Percentiles rank a stretch among this genome's conserved stretches.
Conservation (phyloP, 2,113 vertebrate species). For the Oostethus manadensis region DNA sequence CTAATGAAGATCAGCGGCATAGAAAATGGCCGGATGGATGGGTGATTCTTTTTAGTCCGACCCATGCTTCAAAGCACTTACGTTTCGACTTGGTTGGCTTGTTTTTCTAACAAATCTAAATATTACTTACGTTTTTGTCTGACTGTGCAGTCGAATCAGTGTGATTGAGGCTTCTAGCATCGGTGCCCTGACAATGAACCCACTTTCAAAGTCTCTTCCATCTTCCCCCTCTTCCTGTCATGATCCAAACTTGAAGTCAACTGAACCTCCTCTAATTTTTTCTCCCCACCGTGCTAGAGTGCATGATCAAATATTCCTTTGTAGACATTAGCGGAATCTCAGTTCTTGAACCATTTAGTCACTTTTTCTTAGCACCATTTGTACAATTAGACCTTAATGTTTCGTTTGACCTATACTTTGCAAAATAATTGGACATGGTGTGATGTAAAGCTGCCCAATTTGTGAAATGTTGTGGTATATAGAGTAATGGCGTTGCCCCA, state of each 20-base stretch:
- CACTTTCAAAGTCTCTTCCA: background rate
- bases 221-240: background rate
- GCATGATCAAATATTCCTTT: background rate
- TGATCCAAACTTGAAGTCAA: background rate
- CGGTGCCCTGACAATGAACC: slow-evolving; percentile 2
- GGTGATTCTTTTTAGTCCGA: background rate
- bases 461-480: too few relatives aligned
- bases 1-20: too few relatives aligned
- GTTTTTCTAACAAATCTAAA: background rate
- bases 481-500: too few relatives aligned
- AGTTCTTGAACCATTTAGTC: background rate
- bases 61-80: too few relatives aligned
- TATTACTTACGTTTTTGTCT: background rate
- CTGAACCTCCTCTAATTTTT: background rate
- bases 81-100: background rate
- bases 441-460: too few relatives aligned
- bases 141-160: background rate
- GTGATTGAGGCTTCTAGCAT: background rate
- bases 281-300: background rate
- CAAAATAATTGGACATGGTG: too few relatives aligned
- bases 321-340: background rate
- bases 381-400: too few relatives aligned
- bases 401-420: too few relatives aligned
- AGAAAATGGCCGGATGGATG: too few relatives aligned
- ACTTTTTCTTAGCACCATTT: background rate